Evolutionary conservation across 2,113 vertebrate genomes (phyloP).

Genomic region (Urocynchramus pylzowi): DNA sequence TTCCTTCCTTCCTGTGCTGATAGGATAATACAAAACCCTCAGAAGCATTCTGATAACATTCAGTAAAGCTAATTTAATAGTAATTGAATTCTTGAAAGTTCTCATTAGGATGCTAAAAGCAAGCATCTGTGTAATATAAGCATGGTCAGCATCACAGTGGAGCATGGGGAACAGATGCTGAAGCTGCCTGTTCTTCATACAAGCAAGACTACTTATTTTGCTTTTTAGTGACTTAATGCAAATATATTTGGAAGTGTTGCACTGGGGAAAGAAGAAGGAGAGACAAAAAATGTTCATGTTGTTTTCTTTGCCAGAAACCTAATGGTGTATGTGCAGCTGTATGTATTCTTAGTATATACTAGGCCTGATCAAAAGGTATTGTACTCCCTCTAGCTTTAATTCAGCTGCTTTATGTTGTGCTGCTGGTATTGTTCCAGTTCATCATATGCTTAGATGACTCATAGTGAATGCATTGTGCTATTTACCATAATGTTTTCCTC

Average conservation of each 20-base stretch:
- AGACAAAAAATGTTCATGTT: not conserved
- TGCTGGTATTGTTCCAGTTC: slow-evolving; percentile 57
- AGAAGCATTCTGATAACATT: slow-evolving; percentile 29
- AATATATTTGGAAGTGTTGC: slow-evolving; percentile 32
- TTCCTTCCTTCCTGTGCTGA: slow-evolving; percentile 9
- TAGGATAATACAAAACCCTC: not conserved
- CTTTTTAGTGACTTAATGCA: slow-evolving; percentile 6
- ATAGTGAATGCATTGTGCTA: slow-evolving; percentile 45
- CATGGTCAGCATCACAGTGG: not conserved
- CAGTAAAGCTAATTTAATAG: slow-evolving; percentile 23
- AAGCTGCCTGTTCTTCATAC: not conserved
- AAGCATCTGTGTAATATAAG: slow-evolving; percentile 2
- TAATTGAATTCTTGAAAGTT: slow-evolving; percentile 45
- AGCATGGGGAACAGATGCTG: not conserved
- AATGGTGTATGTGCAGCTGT: slow-evolving; percentile 29
- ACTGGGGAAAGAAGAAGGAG: not conserved
- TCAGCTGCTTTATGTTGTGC: slow-evolving; percentile 39
- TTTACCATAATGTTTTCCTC: slow-evolving; percentile 45
- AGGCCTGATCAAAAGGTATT: slow-evolving; percentile 51
- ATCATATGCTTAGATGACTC: slow-evolving; percentile 58
- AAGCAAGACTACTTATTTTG: slow-evolving; percentile 9
- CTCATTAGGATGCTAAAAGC: slow-evolving; percentile 32
- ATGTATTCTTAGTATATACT: not conserved
- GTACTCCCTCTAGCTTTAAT: slow-evolving; percentile 62
- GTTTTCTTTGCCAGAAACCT: slow-evolving; percentile 46